Percentiles rank a stretch among this genome's conserved stretches.
These are phyloP conservation scores for Thamnophis sirtalis DNA, from an alignment of 2,113 vertebrate genomes.

Conservation along the genomic window DNA sequence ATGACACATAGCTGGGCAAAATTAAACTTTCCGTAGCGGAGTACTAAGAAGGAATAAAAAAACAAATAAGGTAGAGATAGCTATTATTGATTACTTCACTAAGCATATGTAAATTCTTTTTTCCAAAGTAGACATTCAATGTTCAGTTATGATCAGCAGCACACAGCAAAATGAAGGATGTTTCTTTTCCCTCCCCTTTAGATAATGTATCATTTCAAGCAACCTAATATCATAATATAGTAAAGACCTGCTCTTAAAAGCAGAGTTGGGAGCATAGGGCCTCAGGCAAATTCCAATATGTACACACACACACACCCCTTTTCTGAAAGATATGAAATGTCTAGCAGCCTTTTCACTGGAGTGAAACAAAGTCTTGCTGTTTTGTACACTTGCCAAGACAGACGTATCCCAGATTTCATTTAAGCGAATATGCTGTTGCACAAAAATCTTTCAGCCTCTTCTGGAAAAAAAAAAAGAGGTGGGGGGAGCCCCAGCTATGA, in stretches of 20 bases:
- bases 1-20: background rate
- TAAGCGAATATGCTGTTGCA: background rate
- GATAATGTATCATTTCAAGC: background rate
- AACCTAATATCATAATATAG: background rate
- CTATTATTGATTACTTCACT: background rate
- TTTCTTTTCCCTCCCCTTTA: background rate
- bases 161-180: background rate
- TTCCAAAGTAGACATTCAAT: background rate
- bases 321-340: background rate
- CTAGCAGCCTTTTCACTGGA: background rate
- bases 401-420: background rate
- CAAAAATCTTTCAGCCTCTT: background rate
- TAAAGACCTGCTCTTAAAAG: background rate
- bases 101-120: background rate
- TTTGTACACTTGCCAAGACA: background rate
- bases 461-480: background rate
- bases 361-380: slow-evolving; percentile 9
- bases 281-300: slow-evolving; percentile 8
- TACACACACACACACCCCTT: background rate
- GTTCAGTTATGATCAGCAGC: background rate
- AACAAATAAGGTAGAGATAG: background rate
- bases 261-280: background rate
- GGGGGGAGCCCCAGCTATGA: background rate
- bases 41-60: background rate
- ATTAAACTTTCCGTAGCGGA: background rate